phyloP scores from a whole-genome alignment of 2,113 vertebrate species.

The Oenanthe oenanthe region DNA sequence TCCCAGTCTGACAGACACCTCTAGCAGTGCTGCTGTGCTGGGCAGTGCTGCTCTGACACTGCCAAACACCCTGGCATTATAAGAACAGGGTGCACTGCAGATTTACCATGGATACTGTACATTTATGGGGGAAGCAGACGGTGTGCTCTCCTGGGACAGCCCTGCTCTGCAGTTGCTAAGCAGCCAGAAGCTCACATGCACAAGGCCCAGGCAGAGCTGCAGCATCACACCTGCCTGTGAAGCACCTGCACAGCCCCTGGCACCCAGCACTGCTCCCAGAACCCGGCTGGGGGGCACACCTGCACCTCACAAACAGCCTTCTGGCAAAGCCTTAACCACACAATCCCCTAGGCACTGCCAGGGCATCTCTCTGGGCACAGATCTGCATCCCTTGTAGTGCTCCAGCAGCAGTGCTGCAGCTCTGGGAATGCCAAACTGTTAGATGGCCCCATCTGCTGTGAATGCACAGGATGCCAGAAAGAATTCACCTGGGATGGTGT shows the following conservation, averaged over 20 bases:
- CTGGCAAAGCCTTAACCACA: neutral
- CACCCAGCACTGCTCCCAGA: neutral
- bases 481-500: neutral
- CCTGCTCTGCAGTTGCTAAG: constrained; percentile 8
- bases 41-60: neutral
- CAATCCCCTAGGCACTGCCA: neutral
- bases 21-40: neutral
- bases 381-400: neutral
- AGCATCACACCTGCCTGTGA: neutral
- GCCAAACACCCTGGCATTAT: neutral
- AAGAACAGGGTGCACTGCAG: neutral
- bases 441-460: constrained; percentile 1
- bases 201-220: neutral
- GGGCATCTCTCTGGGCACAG: accelerated
- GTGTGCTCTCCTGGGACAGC: neutral
- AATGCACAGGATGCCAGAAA: neutral
- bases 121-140: constrained; percentile 1
- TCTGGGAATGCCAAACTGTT: neutral
- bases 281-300: neutral
- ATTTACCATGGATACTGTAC: neutral
- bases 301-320: neutral
- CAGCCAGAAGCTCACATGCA: neutral
- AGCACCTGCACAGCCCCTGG: neutral
- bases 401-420: accelerated
- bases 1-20: neutral